Evolutionary conservation across 2,888 invertebrate genomes (phyloP).

Genomic region (Sesia apiformis): DNA sequence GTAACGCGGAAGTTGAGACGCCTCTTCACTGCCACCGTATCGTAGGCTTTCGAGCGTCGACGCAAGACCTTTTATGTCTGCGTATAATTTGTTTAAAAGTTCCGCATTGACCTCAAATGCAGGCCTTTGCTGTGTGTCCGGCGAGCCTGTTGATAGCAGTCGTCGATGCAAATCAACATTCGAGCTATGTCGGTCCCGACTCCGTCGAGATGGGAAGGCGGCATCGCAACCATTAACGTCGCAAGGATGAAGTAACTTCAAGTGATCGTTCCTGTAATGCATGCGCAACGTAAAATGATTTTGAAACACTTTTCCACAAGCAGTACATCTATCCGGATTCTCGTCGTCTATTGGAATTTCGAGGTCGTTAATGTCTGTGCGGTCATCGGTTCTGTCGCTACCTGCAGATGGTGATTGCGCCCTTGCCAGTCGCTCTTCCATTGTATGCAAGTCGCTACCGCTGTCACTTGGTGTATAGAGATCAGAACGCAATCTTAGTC

Average conservation of each 20-base stretch:
- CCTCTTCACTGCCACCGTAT: slow-evolving; percentile 58
- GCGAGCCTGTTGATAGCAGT: slow-evolving; percentile 54
- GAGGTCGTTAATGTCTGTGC: slow-evolving; percentile 65
- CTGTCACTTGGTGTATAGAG: slow-evolving; percentile 69
- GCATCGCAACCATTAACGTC: slow-evolving; percentile 94
- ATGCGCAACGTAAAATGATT: slow-evolving; percentile 93
- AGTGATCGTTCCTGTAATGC: slow-evolving; percentile 93
- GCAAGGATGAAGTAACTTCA: slow-evolving; percentile 91
- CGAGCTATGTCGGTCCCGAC: slow-evolving; percentile 76
- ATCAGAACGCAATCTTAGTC: slow-evolving; percentile 58
- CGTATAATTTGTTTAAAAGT: slow-evolving; percentile 87
- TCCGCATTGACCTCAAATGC: slow-evolving; percentile 83
- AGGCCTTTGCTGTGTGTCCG: slow-evolving; percentile 68
- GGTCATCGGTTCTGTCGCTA: slow-evolving; percentile 57
- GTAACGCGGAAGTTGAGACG: slow-evolving; percentile 57
- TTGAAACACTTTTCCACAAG: slow-evolving; percentile 91
- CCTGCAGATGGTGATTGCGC: slow-evolving; percentile 62
- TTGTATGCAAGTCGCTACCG: slow-evolving; percentile 64
- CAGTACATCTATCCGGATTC: slow-evolving; percentile 88
- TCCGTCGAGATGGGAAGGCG: slow-evolving; percentile 89
- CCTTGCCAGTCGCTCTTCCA: slow-evolving; percentile 70
- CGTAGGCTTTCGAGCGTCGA: slow-evolving; percentile 78
- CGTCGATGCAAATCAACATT: slow-evolving; percentile 72
- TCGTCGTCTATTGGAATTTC: slow-evolving; percentile 92
- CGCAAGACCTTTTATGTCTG: slow-evolving; percentile 79